Evolutionary conservation across 2,797 vertebrate species (phyloP).

Genomic region (Salarias fasciatus): DNA sequence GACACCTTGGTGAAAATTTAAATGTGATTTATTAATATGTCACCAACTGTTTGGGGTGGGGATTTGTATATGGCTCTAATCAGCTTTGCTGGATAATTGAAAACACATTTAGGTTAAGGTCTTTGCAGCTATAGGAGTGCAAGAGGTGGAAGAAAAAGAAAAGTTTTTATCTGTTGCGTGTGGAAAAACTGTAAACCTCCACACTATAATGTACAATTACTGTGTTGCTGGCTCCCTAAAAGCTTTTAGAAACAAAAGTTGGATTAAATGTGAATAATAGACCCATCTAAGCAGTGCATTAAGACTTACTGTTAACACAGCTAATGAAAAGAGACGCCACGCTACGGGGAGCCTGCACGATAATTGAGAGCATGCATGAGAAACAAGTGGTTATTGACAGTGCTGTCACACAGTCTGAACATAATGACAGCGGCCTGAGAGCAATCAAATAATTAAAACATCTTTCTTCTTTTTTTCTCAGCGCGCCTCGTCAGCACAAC

Average conservation of each 20-base stretch:
- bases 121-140: neutral
- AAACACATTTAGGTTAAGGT: neutral
- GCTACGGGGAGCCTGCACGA: slow-evolving; percentile 15
- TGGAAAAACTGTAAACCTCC: too few relatives aligned
- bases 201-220: neutral
- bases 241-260: neutral
- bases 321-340: slow-evolving; percentile 35
- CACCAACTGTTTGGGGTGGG: too few relatives aligned
- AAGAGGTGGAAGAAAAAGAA: too few relatives aligned
- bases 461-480: slow-evolving; percentile 56
- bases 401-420: slow-evolving; percentile 72
- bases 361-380: slow-evolving; percentile 39
- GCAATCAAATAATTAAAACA: slow-evolving; percentile 74
- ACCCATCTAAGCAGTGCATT: slow-evolving; percentile 18
- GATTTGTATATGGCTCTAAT: neutral
- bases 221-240: neutral
- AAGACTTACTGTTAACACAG: slow-evolving; percentile 24
- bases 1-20: too few relatives aligned
- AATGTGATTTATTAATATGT: too few relatives aligned
- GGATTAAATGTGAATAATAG: neutral
- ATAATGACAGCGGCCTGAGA: slow-evolving; percentile 64
- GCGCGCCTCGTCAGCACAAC: slow-evolving; percentile 87
- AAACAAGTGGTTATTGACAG: slow-evolving; percentile 67
- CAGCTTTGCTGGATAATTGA: neutral
- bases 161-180: too few relatives aligned